A percentile compares a stretch with the other conserved stretches of the same genome.
Evolutionary conservation across 2,888 invertebrate species (phyloP).

Genomic region (Agonopterix arenella): DNA sequence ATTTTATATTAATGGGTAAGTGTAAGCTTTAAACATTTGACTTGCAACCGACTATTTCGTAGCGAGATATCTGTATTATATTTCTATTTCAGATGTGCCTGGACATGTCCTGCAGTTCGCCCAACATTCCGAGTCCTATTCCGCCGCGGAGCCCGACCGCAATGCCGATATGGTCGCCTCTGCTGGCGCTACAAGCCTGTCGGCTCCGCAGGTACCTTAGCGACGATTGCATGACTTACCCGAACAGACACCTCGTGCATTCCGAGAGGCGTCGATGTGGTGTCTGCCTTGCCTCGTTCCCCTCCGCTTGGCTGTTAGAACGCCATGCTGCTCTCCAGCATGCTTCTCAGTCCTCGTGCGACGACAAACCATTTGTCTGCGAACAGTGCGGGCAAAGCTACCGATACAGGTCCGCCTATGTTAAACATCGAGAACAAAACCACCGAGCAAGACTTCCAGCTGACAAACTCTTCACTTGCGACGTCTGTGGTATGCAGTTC

Average conservation of each 20-base stretch:
- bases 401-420: conserved; percentile 87
- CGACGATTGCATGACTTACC: conserved; percentile 70
- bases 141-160: conserved; percentile 53
- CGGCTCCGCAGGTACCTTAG: conserved; percentile 67
- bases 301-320: conserved; percentile 91
- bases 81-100: conserved; percentile 53
- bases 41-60: not conserved
- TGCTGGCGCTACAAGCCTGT: conserved; percentile 65
- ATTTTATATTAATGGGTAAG: not conserved
- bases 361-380: conserved; percentile 93
- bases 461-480: conserved; percentile 93
- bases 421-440: conserved; percentile 89
- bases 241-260: conserved; percentile 49
- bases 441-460: conserved; percentile 91
- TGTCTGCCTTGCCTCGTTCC: conserved; percentile 91
- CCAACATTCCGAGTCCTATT: conserved; percentile 46
- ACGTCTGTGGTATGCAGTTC: conserved; percentile 95
- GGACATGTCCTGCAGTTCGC: conserved; percentile 58
- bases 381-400: conserved; percentile 95
- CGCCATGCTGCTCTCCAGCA: conserved; percentile 91
- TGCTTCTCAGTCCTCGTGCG: conserved; percentile 79
- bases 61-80: not conserved
- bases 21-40: not conserved
- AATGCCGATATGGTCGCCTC: conserved; percentile 64
- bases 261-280: conserved; percentile 81